These are phyloP conservation scores for Garrulus glandarius DNA, from an alignment of 2,797 vertebrate genomes.

Conservation along the genomic window DNA sequence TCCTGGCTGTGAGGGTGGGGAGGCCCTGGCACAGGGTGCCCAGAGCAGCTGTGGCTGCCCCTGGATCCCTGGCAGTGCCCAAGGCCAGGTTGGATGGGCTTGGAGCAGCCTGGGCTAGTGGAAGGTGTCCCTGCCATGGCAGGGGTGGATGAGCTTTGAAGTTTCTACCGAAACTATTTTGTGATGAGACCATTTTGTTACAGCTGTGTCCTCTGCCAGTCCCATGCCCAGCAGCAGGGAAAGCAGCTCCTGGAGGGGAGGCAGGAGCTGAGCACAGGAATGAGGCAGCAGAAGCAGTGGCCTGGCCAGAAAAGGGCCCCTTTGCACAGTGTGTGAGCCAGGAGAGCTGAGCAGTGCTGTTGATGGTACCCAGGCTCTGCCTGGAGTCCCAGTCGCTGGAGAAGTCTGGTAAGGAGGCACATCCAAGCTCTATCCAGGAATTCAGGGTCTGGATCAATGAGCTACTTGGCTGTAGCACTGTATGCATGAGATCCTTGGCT, in stretches of 20 bases:
- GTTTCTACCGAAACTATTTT: background rate
- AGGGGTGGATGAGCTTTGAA: background rate
- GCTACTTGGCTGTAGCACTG: background rate
- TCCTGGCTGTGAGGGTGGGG: accelerated
- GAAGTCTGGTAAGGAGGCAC: background rate
- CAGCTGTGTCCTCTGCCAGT: accelerated
- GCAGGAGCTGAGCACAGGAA: background rate
- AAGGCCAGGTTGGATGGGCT: accelerated
- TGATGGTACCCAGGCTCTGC: background rate
- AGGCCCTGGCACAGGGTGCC: background rate
- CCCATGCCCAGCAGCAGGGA: background rate
- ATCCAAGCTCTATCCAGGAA: background rate
- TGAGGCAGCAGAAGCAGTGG: background rate
- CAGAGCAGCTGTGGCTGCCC: background rate
- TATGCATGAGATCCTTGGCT: background rate
- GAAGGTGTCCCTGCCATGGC: background rate
- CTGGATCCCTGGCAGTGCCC: background rate
- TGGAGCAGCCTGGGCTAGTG: background rate
- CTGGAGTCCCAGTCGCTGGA: background rate
- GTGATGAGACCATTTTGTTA: background rate
- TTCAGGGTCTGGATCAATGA: background rate
- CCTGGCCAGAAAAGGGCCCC: background rate
- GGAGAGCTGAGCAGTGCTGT: background rate
- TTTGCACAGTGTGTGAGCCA: background rate
- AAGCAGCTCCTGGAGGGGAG: background rate